Conservation (phyloP, 2,113 vertebrate species). For the Pleuronectes platessa region DNA sequence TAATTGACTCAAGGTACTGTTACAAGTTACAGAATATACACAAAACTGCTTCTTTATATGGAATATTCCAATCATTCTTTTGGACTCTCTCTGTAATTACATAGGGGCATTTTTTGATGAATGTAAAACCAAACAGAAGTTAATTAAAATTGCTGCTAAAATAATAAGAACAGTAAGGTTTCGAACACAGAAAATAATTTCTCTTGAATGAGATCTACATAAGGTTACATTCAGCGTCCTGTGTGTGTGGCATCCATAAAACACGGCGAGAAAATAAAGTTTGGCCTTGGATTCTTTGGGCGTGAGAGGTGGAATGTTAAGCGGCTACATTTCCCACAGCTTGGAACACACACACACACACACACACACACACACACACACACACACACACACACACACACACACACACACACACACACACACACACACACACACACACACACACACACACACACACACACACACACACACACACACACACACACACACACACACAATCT, state of each 20-base stretch:
- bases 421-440: conserved; percentile 1
- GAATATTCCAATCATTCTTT: neutral
- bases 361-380: conserved; percentile 19
- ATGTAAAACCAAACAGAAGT: neutral
- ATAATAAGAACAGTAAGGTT: neutral
- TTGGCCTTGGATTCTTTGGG: conserved; percentile 52
- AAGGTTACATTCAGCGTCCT: neutral
- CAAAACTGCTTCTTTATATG: neutral
- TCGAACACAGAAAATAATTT: neutral
- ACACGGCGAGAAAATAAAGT: conserved; percentile 26
- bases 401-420: conserved; percentile 25
- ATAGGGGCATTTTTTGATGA: neutral
- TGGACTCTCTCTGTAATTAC: neutral
- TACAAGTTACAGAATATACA: neutral
- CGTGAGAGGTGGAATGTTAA: conserved; percentile 46
- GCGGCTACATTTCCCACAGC: conserved; percentile 24
- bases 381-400: conserved; percentile 19
- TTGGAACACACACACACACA: conserved; percentile 1
- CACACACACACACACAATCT: conserved; percentile 9
- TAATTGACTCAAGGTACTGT: neutral
- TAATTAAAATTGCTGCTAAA: neutral
- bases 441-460: conserved; percentile 14
- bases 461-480: conserved; percentile 11
- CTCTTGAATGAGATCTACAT: neutral
- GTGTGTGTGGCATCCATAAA: conserved; percentile 18